Conservation (phyloP, 2,888 invertebrate genomes). For the Cephus rjabovi region DNA sequence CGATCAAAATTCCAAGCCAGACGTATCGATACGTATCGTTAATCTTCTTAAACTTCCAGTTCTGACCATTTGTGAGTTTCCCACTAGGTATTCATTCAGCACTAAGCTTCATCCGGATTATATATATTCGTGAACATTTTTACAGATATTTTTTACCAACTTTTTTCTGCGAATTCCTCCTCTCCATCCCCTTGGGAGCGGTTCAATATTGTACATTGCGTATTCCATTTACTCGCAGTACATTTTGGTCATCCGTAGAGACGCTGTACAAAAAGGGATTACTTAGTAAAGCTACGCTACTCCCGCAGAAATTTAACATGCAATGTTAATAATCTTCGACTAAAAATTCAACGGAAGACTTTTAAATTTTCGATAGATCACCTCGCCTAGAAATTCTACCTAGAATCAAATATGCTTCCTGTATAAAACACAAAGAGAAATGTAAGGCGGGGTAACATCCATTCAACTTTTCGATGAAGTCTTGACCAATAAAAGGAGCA, state of each 20-base stretch:
- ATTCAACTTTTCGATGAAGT: slow-evolving; percentile 49
- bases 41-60: slow-evolving; percentile 12
- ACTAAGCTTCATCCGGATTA: slow-evolving; percentile 64
- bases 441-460: slow-evolving; percentile 12
- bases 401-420: neutral
- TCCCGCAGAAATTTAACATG: neutral
- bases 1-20: neutral
- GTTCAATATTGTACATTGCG: slow-evolving; percentile 43
- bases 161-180: slow-evolving; percentile 19
- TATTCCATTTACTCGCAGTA: neutral
- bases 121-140: slow-evolving; percentile 53
- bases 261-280: neutral
- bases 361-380: neutral
- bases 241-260: neutral
- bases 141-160: slow-evolving; percentile 45
- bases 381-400: neutral
- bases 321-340: neutral
- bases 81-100: slow-evolving; percentile 44
- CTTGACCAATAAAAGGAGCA: slow-evolving; percentile 62
- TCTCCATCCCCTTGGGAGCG: slow-evolving; percentile 35
- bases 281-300: neutral
- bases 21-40: slow-evolving; percentile 4
- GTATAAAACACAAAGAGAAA: slow-evolving; percentile 1
- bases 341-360: slow-evolving; percentile 31
- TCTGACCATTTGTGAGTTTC: slow-evolving; percentile 4